These are phyloP conservation scores for Caenorhabditis brenneri DNA, from an alignment of 1,140 invertebrate species.

Conservation along the genomic window DNA sequence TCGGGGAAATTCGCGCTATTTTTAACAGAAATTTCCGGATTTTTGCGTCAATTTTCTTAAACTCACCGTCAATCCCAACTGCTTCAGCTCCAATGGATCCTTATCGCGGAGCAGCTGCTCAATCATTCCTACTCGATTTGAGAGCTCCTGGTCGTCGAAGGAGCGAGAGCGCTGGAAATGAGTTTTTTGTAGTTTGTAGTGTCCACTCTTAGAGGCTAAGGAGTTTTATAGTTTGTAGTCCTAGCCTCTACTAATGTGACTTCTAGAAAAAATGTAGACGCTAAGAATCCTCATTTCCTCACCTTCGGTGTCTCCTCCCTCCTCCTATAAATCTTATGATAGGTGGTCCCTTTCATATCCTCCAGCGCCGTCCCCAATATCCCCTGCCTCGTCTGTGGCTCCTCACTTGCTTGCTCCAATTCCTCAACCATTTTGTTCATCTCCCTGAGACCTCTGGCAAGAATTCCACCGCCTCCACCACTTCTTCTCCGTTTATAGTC, in stretches of 20 bases:
- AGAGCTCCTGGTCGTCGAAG: neutral
- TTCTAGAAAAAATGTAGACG: too few relatives aligned
- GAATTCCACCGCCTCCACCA: neutral
- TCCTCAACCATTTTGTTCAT: conserved; percentile 32
- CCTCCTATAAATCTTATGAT: conserved; percentile 45
- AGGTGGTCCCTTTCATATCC: conserved; percentile 9
- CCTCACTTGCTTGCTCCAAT: conserved; percentile 21
- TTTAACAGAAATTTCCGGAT: too few relatives aligned
- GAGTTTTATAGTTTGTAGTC: conserved; percentile 38
- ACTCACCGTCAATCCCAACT: conserved; percentile 1
- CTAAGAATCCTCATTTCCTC: too few relatives aligned
- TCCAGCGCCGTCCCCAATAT: neutral
- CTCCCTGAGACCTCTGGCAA: neutral
- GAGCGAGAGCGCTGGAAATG: conserved; percentile 13
- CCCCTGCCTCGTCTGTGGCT: neutral
- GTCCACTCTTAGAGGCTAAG: neutral
- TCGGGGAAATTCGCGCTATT: too few relatives aligned
- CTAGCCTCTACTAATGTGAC: too few relatives aligned
- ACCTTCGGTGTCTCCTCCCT: conserved; percentile 65
- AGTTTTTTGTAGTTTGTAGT: neutral
- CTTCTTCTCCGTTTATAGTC: neutral
- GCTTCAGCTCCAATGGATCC: conserved; percentile 4
- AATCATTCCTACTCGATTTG: conserved; percentile 14
- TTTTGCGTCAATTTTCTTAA: neutral
- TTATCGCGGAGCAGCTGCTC: neutral